A percentile compares a stretch with the other conserved stretches of the same genome.
These are phyloP conservation scores for Hydriomena furcata DNA, from an alignment of 2,888 invertebrate genomes.

Conservation along the genomic window DNA sequence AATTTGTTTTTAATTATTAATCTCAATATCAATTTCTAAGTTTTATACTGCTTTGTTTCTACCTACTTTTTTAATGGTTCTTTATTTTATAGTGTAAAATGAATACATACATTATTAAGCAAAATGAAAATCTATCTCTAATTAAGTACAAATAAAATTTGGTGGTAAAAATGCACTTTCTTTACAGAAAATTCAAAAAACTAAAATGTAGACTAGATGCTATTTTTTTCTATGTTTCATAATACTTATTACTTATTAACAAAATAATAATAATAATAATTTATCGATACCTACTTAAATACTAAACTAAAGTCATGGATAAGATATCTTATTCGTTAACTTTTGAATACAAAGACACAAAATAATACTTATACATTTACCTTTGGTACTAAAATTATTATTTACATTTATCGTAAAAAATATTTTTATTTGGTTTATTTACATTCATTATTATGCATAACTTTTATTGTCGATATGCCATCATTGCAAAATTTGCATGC, in stretches of 20 bases:
- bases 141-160: conserved; percentile 66
- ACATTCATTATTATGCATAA: conserved; percentile 26
- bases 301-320: conserved; percentile 35
- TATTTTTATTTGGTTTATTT: conserved; percentile 34
- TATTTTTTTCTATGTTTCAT: conserved; percentile 19
- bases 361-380: conserved; percentile 49
- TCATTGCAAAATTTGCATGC: too few relatives aligned
- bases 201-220: conserved; percentile 37
- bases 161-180: conserved; percentile 59
- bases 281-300: conserved; percentile 19
- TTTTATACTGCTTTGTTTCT: too few relatives aligned
- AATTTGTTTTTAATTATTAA: too few relatives aligned
- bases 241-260: conserved; percentile 10
- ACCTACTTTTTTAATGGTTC: not conserved
- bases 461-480: not conserved
- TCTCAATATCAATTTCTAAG: too few relatives aligned
- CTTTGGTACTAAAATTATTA: conserved; percentile 62
- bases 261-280: conserved; percentile 35
- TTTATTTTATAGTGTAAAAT: not conserved
- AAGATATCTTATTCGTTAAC: conserved; percentile 31
- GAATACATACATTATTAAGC: too few relatives aligned
- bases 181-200: conserved; percentile 16
- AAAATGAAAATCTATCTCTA: conserved; percentile 31
- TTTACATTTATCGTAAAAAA: conserved; percentile 37
- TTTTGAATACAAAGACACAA: conserved; percentile 34